These are phyloP conservation scores for Macropus fuliginosus DNA, from an alignment of 2,797 vertebrate species.

Conservation along the genomic window DNA sequence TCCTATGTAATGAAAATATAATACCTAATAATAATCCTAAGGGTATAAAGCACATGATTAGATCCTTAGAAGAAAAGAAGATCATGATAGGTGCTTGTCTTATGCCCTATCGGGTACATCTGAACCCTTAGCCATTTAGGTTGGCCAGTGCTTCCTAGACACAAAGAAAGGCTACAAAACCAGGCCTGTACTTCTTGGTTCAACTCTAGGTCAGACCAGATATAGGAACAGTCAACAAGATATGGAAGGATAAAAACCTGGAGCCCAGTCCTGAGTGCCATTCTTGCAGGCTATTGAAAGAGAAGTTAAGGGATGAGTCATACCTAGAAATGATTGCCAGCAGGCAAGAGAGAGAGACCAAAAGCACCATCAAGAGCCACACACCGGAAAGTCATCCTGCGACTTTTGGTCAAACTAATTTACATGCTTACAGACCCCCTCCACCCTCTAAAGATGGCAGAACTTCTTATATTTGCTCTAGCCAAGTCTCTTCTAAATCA, in stretches of 20 bases:
- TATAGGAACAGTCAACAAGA: neutral
- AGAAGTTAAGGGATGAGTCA: neutral
- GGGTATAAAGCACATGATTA: neutral
- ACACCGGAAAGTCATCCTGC: neutral
- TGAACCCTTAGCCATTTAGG: neutral
- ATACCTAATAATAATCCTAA: neutral
- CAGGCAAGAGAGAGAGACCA: neutral
- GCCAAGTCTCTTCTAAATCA: neutral
- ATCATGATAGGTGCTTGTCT: neutral
- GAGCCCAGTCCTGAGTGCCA: neutral
- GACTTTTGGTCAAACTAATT: neutral
- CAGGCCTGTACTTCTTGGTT: neutral
- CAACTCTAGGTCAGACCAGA: neutral
- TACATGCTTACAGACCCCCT: neutral
- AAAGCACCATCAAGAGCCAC: neutral
- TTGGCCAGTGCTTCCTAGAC: neutral
- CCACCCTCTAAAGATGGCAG: neutral
- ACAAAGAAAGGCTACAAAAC: neutral
- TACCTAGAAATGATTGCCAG: neutral
- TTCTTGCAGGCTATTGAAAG: neutral
- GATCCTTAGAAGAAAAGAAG: neutral
- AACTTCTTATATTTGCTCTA: neutral
- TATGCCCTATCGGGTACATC: neutral
- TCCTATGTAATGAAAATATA: neutral
- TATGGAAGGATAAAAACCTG: neutral